These are phyloP conservation scores for Stegophylla sp. DNA, from an alignment of 2,888 invertebrate genomes.

Conservation along the genomic window DNA sequence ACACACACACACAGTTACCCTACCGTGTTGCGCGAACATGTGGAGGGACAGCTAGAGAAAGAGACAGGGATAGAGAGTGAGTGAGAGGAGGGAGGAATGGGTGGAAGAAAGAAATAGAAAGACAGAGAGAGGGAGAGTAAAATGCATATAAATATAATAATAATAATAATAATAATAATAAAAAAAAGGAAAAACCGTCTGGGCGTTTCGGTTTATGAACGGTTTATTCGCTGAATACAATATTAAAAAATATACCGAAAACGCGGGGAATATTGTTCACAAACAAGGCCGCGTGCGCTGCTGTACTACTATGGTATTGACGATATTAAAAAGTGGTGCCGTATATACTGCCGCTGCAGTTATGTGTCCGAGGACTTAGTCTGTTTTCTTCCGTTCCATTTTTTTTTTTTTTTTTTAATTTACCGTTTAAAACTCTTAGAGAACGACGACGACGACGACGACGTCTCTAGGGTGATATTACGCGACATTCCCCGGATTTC, in stretches of 20 bases:
- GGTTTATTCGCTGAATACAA: slow-evolving; percentile 58
- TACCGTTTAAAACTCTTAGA: slow-evolving; percentile 55
- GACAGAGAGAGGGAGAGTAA: slow-evolving; percentile 6
- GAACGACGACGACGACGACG: too few relatives aligned
- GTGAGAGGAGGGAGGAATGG: not conserved
- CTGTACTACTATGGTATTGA: slow-evolving; percentile 40
- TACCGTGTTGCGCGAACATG: not conserved
- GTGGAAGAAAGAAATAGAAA: not conserved
- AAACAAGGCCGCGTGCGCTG: slow-evolving; percentile 38
- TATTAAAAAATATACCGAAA: slow-evolving; percentile 57
- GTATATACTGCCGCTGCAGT: too few relatives aligned
- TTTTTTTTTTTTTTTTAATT: slow-evolving; percentile 54
- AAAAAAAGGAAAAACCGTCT: slow-evolving; percentile 40
- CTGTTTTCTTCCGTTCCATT: slow-evolving; percentile 33
- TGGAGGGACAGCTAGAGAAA: not conserved
- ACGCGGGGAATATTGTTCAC: slow-evolving; percentile 43
- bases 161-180: slow-evolving; percentile 49
- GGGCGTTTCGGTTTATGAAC: slow-evolving; percentile 58
- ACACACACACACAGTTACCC: not conserved
- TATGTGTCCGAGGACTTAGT: slow-evolving; percentile 48
- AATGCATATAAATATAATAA: slow-evolving; percentile 58
- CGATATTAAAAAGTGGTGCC: slow-evolving; percentile 56
- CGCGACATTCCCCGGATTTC: slow-evolving; percentile 41
- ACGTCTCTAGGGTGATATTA: slow-evolving; percentile 54
- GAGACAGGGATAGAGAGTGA: not conserved